Conservation (phyloP, 2,888 invertebrate species). For the Xanthorhoe spadicearia region DNA sequence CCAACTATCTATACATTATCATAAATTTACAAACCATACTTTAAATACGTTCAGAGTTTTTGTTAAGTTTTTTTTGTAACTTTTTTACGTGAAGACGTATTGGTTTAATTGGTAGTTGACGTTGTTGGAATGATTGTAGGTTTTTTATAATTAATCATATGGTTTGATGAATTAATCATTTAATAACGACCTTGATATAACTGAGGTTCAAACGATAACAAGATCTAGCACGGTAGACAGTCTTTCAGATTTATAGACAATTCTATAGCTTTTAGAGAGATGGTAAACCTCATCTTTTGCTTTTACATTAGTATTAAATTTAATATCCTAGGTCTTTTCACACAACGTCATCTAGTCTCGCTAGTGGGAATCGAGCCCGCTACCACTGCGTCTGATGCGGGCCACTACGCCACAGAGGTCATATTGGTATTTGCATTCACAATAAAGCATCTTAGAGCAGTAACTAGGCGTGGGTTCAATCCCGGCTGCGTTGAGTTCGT, state of each 20-base stretch:
- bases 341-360: too few relatives aligned
- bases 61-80: conserved; percentile 41
- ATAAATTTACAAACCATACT: conserved; percentile 64
- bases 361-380: too few relatives aligned
- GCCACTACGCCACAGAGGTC: too few relatives aligned
- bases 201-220: too few relatives aligned
- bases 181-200: background rate
- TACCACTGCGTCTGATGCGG: too few relatives aligned
- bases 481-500: conserved; percentile 18
- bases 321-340: too few relatives aligned
- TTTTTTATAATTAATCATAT: background rate
- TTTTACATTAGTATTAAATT: too few relatives aligned
- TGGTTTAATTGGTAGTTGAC: conserved; percentile 1
- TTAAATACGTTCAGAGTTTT: conserved; percentile 56
- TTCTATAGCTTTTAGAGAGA: too few relatives aligned
- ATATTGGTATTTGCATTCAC: conserved; percentile 13
- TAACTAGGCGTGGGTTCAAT: conserved; percentile 29
- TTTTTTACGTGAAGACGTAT: conserved; percentile 34
- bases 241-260: background rate
- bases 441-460: conserved; percentile 4
- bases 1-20: conserved; percentile 57
- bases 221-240: background rate
- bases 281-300: too few relatives aligned
- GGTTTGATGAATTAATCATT: background rate
- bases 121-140: background rate